A percentile compares a stretch with the other conserved stretches of the same genome.
phyloP scores from a whole-genome alignment of 2,797 vertebrate genomes.

The Phylloscopus collybita region DNA sequence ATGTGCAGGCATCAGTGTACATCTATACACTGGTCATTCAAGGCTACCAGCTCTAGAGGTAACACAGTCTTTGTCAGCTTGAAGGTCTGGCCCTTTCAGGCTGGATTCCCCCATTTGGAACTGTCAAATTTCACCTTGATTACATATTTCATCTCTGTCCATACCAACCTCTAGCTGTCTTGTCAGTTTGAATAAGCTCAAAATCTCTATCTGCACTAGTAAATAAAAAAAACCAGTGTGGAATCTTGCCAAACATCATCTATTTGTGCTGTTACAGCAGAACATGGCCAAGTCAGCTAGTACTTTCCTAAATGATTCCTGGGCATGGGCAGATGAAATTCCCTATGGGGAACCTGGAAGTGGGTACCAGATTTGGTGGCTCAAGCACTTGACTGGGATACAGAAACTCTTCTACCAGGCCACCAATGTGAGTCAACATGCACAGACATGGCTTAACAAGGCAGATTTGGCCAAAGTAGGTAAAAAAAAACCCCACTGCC shows the following conservation, averaged over 20 bases:
- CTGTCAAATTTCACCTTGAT: neutral
- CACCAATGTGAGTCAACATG: neutral
- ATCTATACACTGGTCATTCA: neutral
- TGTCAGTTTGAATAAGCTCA: neutral
- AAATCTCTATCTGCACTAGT: neutral
- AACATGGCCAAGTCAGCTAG: neutral
- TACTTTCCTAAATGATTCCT: neutral
- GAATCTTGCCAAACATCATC: neutral
- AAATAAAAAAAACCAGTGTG: neutral
- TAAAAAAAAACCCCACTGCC: neutral
- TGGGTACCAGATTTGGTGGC: neutral
- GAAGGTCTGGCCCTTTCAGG: neutral
- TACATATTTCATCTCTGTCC: neutral
- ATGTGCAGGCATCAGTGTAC: rapidly evolving
- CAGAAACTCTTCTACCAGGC: neutral
- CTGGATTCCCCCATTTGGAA: neutral
- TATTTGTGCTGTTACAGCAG: neutral
- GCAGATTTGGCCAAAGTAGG: neutral
- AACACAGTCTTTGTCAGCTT: neutral
- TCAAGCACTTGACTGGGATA: neutral
- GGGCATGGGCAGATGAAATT: neutral
- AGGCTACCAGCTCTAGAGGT: neutral
- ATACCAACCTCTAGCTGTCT: neutral
- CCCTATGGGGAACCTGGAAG: neutral
- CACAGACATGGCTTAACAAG: neutral